These are phyloP conservation scores for Psilopsiagon aurifrons DNA, from an alignment of 2,113 vertebrate species.

Conservation along the genomic window DNA sequence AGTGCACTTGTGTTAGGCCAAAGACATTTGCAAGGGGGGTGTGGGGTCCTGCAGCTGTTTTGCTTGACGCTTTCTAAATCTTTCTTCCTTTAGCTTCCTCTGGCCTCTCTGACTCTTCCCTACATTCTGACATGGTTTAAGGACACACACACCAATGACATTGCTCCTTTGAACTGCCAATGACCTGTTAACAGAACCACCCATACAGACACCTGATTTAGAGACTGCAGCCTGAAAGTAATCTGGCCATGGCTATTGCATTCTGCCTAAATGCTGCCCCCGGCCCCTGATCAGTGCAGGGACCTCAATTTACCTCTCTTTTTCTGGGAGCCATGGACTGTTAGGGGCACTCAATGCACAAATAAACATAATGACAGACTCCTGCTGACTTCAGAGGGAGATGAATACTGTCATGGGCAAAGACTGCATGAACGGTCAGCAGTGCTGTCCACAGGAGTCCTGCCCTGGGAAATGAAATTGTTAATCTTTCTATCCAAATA, in stretches of 20 bases:
- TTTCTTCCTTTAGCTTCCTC: not conserved
- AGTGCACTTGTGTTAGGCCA: not conserved
- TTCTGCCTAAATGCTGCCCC: not conserved
- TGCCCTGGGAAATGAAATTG: not conserved
- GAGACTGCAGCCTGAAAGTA: not conserved
- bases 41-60: not conserved
- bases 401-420: not conserved
- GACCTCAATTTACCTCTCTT: not conserved
- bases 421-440: not conserved
- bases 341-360: not conserved
- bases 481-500: not conserved
- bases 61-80: not conserved
- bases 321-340: not conserved
- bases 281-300: not conserved
- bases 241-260: not conserved
- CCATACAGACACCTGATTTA: too few species aligned
- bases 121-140: not conserved
- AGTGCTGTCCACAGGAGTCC: not conserved
- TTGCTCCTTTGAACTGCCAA: accelerated
- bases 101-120: not conserved
- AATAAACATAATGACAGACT: not conserved
- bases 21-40: not conserved
- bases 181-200: not conserved
- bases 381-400: not conserved
- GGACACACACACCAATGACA: not conserved